Evolutionary conservation across 2,113 vertebrate genomes (phyloP).

Genomic region (Elgaria multicarinata): DNA sequence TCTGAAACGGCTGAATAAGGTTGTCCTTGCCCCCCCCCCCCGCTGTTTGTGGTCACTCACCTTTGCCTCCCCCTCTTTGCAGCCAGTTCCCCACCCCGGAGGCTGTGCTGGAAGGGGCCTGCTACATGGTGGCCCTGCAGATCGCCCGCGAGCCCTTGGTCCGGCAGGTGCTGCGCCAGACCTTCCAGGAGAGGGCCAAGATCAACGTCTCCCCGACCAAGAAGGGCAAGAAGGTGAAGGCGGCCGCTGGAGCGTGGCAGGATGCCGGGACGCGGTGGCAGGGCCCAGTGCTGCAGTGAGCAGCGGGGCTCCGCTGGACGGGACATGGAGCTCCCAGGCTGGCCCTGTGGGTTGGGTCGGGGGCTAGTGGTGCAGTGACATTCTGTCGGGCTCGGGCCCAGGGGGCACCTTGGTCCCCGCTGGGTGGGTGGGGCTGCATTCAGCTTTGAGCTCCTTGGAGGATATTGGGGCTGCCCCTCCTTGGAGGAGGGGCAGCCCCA

Average conservation of each 20-base stretch:
- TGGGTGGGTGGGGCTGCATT: too few relatives aligned
- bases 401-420: neutral
- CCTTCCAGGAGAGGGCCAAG: slow-evolving; percentile 97
- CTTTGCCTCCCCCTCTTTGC: neutral
- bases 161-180: slow-evolving; percentile 95
- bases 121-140: slow-evolving; percentile 99
- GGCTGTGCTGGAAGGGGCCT: slow-evolving; percentile 93
- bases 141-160: slow-evolving; percentile 96
- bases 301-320: neutral
- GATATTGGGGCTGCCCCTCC: too few relatives aligned
- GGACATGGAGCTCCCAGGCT: neutral
- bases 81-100: slow-evolving; percentile 93
- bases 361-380: too few relatives aligned
- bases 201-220: slow-evolving; percentile 96
- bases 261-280: too few relatives aligned
- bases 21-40: neutral
- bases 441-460: too few relatives aligned
- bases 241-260: too few relatives aligned
- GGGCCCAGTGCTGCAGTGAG: too few relatives aligned
- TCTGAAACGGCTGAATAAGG: too few relatives aligned
- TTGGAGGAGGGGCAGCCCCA: too few relatives aligned
- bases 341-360: too few relatives aligned
- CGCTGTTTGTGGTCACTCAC: neutral
- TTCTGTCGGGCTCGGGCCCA: neutral
- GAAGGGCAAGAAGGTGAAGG: slow-evolving; percentile 94